These are phyloP conservation scores for Agapornis canus DNA, from an alignment of 2,797 vertebrate genomes.

Conservation along the genomic window DNA sequence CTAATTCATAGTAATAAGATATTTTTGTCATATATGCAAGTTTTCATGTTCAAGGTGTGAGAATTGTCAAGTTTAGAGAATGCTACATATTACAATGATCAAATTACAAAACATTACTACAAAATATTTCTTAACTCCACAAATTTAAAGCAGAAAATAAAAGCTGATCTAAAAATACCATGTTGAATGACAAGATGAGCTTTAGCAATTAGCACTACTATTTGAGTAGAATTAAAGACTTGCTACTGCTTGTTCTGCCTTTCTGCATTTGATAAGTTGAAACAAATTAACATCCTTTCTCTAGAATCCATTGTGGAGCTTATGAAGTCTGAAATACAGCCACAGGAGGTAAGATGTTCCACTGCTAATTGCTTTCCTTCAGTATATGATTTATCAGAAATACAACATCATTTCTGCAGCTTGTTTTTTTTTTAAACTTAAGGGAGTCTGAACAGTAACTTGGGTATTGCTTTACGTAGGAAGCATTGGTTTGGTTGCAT, in stretches of 20 bases:
- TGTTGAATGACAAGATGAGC: neutral
- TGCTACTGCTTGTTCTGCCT: neutral
- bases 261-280: constrained; percentile 16
- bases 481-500: neutral
- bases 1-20: neutral
- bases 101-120: neutral
- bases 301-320: constrained; percentile 77
- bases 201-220: neutral
- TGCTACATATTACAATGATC: neutral
- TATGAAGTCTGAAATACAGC: constrained; percentile 79
- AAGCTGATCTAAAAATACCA: neutral
- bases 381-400: neutral
- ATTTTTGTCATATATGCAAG: neutral
- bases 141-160: neutral
- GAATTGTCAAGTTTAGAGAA: neutral
- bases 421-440: neutral
- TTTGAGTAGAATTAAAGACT: neutral
- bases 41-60: neutral
- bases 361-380: neutral
- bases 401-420: neutral
- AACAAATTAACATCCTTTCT: constrained; percentile 44
- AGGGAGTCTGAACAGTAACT: neutral
- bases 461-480: neutral
- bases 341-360: constrained; percentile 83
- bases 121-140: neutral